Evolutionary conservation across 2,888 invertebrate species (phyloP), one percentile per base, ranked within the genome.

Genomic region (Gari tellinella): DNA sequence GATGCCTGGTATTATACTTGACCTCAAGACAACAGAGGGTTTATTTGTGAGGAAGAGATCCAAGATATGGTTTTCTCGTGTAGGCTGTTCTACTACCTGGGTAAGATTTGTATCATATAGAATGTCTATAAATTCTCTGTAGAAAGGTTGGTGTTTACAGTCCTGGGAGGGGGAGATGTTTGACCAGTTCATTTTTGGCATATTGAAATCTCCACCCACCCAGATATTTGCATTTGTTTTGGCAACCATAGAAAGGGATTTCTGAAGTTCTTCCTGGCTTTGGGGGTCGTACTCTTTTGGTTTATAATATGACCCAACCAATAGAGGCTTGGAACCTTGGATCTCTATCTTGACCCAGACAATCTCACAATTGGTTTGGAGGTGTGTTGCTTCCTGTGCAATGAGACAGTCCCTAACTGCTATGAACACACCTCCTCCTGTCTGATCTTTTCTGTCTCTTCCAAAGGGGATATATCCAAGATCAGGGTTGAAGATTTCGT

Each of bases 41-140:
- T 46, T 40, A 48, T 78, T 78, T 5, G 81, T 81, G 15, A 78
- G 46, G 12, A 78, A 1, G 17, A 81, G 68, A 46, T 81, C 81
- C 0, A 72, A 53, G 1, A 63, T 74, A 56, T 81, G 70, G 4
- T 43, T 15, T n/a, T n/a, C n/a, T n/a, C n/a, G n/a, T n/a, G n/a
- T n/a, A n/a, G n/a, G n/a, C n/a, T n/a, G n/a, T n/a, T n/a, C n/a
- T n/a, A n/a, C n/a, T n/a, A n/a, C n/a, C n/a, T n/a, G n/a, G n/a
- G 52, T 26, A 5, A 52, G 2, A 26, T 52, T 52, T n/a, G 14
- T 52, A 31, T 52, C 52, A 52, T 26, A 52, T 17, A 52, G 15
- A 3, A 26, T 52, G 17, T 52, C 52, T 15, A 52, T 2, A 25
- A 52, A 10, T 26, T 52, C 52, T 26, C 52, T 52, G 17, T 52